Evolutionary conservation across 2,888 invertebrate species (phyloP).

Genomic region (Camponotus fellah): DNA sequence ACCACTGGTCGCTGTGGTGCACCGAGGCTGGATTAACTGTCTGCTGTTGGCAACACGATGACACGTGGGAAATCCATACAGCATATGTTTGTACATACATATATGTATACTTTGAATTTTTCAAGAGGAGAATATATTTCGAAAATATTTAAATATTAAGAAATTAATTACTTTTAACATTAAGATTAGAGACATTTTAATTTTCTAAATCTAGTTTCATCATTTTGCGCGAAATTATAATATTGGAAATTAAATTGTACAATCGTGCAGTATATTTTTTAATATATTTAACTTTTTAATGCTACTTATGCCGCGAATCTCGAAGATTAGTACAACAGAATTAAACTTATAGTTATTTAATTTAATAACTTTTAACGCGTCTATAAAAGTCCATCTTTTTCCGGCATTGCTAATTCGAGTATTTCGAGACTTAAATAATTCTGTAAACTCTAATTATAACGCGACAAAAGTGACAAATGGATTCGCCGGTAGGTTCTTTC

Average conservation of each 20-base stretch:
- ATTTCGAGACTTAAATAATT: conserved; percentile 18
- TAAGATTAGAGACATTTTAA: neutral
- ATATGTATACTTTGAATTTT: neutral
- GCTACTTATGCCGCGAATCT: neutral
- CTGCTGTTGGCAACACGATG: conserved; percentile 66
- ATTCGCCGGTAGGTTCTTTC: conserved; percentile 22
- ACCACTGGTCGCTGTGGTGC: conserved; percentile 68
- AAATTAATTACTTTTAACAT: neutral
- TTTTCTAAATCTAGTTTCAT: neutral
- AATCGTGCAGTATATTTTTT: neutral
- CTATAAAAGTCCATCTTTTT: neutral
- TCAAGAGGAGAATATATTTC: conserved; percentile 8
- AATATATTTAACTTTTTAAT: conserved; percentile 4
- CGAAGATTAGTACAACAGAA: neutral
- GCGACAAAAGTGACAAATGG: conserved; percentile 1
- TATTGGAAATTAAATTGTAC: conserved; percentile 3
- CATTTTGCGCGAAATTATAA: neutral
- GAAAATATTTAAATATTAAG: conserved; percentile 17
- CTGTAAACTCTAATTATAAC: conserved; percentile 21
- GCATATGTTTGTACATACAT: neutral
- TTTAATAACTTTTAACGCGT: neutral
- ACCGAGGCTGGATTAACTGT: conserved; percentile 65
- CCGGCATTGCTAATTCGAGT: neutral
- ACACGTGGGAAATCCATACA: conserved; percentile 71
- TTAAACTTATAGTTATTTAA: neutral